Evolutionary conservation across 30 jellyfish, hydroid and myxozoan genomes (phyloP), one percentile per base, ranked within the genome.

Genomic region (Pelagia noctiluca): DNA sequence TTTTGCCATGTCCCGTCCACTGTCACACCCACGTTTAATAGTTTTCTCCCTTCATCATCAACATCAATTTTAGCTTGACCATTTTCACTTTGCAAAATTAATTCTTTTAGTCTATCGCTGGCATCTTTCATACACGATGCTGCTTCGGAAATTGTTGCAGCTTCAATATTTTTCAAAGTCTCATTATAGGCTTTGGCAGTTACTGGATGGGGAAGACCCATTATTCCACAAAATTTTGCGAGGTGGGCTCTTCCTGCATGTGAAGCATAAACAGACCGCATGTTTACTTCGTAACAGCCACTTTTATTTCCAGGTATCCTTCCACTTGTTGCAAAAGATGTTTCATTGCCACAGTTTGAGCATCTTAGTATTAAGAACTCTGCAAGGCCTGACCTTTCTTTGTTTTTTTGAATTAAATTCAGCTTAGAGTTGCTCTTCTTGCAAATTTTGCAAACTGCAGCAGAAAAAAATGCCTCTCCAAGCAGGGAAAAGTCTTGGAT

Each of bases 401-500:
- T n/a, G n/a, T n/a, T n/a, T n/a, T n/a, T n/a, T n/a, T n/a, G n/a
- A n/a, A n/a, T n/a, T n/a, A n/a, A n/a, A n/a, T n/a, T n/a, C n/a
- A n/a, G n/a, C n/a, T n/a, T n/a, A n/a, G n/a, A n/a, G n/a, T n/a
- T n/a, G n/a, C n/a, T n/a, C n/a, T n/a, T n/a, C n/a, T n/a, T n/a
- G n/a, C n/a, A n/a, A n/a, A n/a, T n/a, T n/a, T n/a, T n/a, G n/a
- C n/a, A n/a, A n/a, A n/a, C n/a, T n/a, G 57, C 16, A 16, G 16
- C 57, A 5, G 8, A 8, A 42, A 16, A 42, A 42, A 42, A 16
- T 42, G 57, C 57, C 16, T 42, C 12, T 5, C 12, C 76, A 63
- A 71, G 26, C 29, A 71, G 68, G 23, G 83, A 71, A 71, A 71
- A 0, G 42, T 71, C 83, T 71, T 71, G 83, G 35, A 71, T 46